phyloP scores from a whole-genome alignment of 2,113 vertebrate species.

The Hemibates koningsi region DNA sequence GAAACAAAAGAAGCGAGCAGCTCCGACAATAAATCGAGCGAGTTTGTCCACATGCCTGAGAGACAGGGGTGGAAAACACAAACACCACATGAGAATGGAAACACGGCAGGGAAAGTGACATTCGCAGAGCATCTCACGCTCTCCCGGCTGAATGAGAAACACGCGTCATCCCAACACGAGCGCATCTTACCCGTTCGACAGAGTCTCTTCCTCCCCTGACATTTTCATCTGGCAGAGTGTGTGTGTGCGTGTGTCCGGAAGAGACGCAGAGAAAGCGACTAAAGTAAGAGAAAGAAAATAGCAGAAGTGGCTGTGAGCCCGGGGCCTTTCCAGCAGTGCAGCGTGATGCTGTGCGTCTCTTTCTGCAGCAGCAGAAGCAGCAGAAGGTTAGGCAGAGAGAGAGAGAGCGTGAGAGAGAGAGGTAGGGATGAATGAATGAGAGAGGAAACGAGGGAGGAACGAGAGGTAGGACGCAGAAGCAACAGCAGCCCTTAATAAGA shows the following conservation, averaged over 20 bases:
- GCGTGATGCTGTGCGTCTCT: constrained; percentile 26
- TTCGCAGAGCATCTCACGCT: not conserved
- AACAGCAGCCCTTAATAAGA: constrained; percentile 68
- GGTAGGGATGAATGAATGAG: not conserved
- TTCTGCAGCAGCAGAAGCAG: constrained; percentile 36
- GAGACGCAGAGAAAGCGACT: not conserved
- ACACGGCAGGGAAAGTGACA: not conserved
- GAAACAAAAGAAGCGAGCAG: not conserved
- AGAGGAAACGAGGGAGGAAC: not conserved
- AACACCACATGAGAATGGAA: not conserved
- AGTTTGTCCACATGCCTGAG: constrained; percentile 49
- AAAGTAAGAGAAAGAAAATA: not conserved
- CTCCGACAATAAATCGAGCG: not conserved
- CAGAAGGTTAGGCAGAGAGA: constrained; percentile 12
- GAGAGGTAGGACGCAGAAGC: constrained; percentile 32
- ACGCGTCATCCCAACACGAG: not conserved
- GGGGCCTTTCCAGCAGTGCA: constrained; percentile 37
- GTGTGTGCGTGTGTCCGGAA: not conserved
- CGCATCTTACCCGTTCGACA: constrained; percentile 68
- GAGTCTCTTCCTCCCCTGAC: constrained; percentile 68
- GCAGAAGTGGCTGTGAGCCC: constrained; percentile 25
- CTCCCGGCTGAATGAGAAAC: not conserved
- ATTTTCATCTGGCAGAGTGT: constrained; percentile 70
- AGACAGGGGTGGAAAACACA: not conserved
- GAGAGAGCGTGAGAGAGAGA: not conserved